A percentile compares a stretch with the other conserved stretches of the same genome.
These are phyloP conservation scores for Chamaetylas fuelleborni DNA, from an alignment of 2,113 vertebrate genomes.

Conservation along the genomic window DNA sequence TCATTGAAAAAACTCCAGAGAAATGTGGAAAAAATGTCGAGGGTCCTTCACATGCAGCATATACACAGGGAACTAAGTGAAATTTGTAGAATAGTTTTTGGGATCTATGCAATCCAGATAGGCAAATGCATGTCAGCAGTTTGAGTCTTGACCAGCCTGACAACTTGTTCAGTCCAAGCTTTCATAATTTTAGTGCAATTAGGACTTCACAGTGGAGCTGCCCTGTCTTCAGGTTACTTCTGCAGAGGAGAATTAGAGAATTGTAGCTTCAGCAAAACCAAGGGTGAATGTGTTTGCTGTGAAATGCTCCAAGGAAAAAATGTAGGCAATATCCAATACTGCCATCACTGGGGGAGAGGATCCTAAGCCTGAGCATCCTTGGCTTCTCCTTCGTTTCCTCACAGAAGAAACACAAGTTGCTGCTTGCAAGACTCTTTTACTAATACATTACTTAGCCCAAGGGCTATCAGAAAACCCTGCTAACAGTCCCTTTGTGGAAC, in stretches of 20 bases:
- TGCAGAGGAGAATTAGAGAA: background rate
- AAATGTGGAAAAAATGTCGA: background rate
- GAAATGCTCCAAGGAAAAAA: background rate
- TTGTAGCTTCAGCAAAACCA: background rate
- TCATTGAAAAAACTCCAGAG: rapidly evolving
- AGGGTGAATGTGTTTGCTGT: background rate
- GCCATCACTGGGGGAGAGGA: background rate
- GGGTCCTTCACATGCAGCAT: background rate
- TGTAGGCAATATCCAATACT: background rate
- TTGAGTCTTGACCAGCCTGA: background rate
- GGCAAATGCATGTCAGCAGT: background rate
- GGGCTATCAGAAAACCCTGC: background rate
- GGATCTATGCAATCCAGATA: background rate
- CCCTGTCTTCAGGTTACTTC: background rate
- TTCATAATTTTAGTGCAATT: background rate
- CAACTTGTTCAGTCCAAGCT: background rate
- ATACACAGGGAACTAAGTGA: background rate
- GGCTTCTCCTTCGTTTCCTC: background rate
- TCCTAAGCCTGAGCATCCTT: background rate
- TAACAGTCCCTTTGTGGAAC: background rate
- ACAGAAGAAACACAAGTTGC: background rate
- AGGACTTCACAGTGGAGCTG: background rate
- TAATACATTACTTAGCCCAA: background rate
- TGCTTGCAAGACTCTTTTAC: background rate
- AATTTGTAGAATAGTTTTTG: background rate